phyloP scores from a whole-genome alignment of 2,797 vertebrate genomes.

The Falco peregrinus region DNA sequence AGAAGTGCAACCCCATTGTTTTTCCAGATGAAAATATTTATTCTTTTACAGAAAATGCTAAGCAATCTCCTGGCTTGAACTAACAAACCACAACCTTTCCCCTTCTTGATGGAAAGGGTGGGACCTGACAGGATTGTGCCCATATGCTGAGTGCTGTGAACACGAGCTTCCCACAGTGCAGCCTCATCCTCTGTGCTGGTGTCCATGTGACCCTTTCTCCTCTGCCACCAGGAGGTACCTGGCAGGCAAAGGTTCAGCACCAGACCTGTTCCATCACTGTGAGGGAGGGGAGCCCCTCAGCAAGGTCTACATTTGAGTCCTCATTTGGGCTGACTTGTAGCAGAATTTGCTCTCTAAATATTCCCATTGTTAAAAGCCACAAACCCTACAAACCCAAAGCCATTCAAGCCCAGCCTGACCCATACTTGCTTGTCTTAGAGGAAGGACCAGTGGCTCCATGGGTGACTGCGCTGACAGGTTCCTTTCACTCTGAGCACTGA shows the following conservation, averaged over 20 bases:
- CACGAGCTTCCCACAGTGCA: fast-evolving
- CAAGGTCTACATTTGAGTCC: not conserved
- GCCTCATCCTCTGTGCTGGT: not conserved
- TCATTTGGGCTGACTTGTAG: not conserved
- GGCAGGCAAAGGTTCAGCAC: not conserved
- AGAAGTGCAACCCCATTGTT: not conserved
- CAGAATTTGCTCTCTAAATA: not conserved
- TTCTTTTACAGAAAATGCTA: not conserved
- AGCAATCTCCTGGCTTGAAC: not conserved
- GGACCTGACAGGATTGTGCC: not conserved
- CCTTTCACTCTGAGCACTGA: not conserved
- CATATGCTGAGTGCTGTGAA: not conserved
- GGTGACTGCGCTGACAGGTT: not conserved
- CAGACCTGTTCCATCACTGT: fast-evolving
- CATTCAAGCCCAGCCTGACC: not conserved
- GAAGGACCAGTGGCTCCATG: not conserved
- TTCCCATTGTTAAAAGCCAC: not conserved
- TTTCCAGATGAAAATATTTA: not conserved
- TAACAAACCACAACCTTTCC: not conserved
- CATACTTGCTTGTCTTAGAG: not conserved
- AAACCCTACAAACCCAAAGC: not conserved
- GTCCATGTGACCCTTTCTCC: not conserved
- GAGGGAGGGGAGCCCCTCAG: not conserved
- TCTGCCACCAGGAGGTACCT: not conserved
- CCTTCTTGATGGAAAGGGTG: fast-evolving